phyloP scores from a whole-genome alignment of 2,113 vertebrate species.

The Microcebus lehilahytsara region DNA sequence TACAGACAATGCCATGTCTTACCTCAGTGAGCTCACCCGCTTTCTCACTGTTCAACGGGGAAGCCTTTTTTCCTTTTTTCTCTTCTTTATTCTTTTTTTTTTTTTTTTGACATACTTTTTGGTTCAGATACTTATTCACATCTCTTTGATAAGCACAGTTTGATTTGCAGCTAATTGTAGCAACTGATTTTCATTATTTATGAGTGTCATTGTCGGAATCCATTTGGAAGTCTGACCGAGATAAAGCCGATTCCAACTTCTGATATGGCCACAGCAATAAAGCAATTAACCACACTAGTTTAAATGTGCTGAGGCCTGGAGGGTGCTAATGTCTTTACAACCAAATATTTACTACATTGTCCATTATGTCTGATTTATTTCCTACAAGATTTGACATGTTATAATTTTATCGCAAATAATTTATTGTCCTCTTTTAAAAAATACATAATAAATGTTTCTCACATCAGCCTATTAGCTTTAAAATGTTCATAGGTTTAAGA shows the following conservation, averaged over 20 bases:
- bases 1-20: background rate
- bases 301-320: conserved; percentile 42
- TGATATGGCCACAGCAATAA: conserved; percentile 73
- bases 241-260: conserved; percentile 72
- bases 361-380: conserved; percentile 30
- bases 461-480: conserved; percentile 1
- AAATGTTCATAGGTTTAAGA: conserved; percentile 15
- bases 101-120: conserved; percentile 49
- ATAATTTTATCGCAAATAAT: conserved; percentile 32
- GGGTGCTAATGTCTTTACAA: conserved; percentile 47
- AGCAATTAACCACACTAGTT: conserved; percentile 75
- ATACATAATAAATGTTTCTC: background rate
- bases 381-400: background rate
- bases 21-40: no score
- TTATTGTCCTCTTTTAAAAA: background rate
- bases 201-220: conserved; percentile 78
- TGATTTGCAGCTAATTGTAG: conserved; percentile 82
- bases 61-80: background rate
- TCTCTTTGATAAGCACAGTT: conserved; percentile 76
- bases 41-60: background rate
- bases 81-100: background rate
- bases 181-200: conserved; percentile 81
- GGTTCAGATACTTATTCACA: conserved; percentile 58
- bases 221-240: conserved; percentile 74
- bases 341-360: conserved; percentile 57